Evolutionary conservation across 2,113 vertebrate genomes (phyloP).

Genomic region (Carettochelys insculpta): DNA sequence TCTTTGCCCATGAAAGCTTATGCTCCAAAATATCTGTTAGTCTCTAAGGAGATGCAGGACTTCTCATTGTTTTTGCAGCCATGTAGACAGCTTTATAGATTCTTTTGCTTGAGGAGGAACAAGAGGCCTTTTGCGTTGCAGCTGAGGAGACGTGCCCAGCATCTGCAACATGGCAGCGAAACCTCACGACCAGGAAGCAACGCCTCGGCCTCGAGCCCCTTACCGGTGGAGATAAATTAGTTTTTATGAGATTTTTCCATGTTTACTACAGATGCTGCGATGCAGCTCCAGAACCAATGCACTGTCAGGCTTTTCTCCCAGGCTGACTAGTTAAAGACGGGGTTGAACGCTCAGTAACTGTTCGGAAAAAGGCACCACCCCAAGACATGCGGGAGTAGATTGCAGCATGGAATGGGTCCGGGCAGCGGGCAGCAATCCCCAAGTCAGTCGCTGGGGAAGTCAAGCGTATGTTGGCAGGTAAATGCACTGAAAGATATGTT

Average conservation of each 20-base stretch:
- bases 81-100: fast-evolving
- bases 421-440: too few relatives aligned
- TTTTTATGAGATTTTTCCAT: slow-evolving; percentile 55
- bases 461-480: neutral
- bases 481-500: neutral
- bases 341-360: slow-evolving; percentile 46
- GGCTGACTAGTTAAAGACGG: slow-evolving; percentile 41
- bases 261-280: slow-evolving; percentile 54
- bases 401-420: too few relatives aligned
- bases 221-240: slow-evolving; percentile 44
- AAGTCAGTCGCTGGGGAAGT: neutral
- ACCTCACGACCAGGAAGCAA: slow-evolving; percentile 38
- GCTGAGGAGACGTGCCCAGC: slow-evolving; percentile 8
- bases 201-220: slow-evolving; percentile 42
- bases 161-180: slow-evolving; percentile 7
- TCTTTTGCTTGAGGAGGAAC: neutral
- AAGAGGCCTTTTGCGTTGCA: neutral
- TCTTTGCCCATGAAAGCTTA: too few relatives aligned
- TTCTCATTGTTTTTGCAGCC: too few relatives aligned
- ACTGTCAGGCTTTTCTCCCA: slow-evolving; percentile 30
- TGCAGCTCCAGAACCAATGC: slow-evolving; percentile 38
- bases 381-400: slow-evolving; percentile 19
- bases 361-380: slow-evolving; percentile 58
- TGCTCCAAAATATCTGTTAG: too few relatives aligned
- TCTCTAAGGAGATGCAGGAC: too few relatives aligned